phyloP scores from a whole-genome alignment of 2,113 vertebrate genomes.

The Gila orcuttii region DNA sequence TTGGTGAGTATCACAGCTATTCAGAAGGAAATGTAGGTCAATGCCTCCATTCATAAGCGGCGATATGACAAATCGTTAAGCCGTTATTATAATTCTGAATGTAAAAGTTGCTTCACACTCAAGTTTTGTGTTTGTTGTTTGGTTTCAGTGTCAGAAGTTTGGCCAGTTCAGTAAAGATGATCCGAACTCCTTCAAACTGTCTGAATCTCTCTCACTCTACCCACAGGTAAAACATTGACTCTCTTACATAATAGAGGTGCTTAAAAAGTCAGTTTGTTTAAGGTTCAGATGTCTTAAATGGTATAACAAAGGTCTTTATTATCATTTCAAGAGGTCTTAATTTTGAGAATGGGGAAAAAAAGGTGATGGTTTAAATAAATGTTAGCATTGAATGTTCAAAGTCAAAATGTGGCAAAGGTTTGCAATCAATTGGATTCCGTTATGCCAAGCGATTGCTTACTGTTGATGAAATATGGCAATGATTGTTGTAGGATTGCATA shows the following conservation, averaged over 20 bases:
- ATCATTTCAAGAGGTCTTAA: too few relatives aligned
- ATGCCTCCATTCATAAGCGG: neutral
- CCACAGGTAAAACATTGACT: slow-evolving; percentile 84
- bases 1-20: slow-evolving; percentile 79
- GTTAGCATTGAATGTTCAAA: too few relatives aligned
- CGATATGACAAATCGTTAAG: neutral
- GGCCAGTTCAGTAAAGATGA: slow-evolving; percentile 98
- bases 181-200: slow-evolving; percentile 89
- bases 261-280: neutral
- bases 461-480: too few relatives aligned
- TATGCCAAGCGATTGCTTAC: too few relatives aligned
- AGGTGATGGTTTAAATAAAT: too few relatives aligned
- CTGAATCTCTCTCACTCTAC: slow-evolving; percentile 94
- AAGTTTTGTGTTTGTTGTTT: slow-evolving; percentile 14
- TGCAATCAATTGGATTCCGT: too few relatives aligned
- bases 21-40: neutral
- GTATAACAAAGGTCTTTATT: neutral
- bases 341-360: too few relatives aligned
- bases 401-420: too few relatives aligned
- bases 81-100: neutral
- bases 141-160: slow-evolving; percentile 94
- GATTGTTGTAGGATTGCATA: too few relatives aligned
- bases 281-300: neutral
- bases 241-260: neutral
- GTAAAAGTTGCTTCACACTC: neutral